Evolutionary conservation across 2,888 invertebrate species (phyloP).

Genomic region (Tenthredo mesomela): DNA sequence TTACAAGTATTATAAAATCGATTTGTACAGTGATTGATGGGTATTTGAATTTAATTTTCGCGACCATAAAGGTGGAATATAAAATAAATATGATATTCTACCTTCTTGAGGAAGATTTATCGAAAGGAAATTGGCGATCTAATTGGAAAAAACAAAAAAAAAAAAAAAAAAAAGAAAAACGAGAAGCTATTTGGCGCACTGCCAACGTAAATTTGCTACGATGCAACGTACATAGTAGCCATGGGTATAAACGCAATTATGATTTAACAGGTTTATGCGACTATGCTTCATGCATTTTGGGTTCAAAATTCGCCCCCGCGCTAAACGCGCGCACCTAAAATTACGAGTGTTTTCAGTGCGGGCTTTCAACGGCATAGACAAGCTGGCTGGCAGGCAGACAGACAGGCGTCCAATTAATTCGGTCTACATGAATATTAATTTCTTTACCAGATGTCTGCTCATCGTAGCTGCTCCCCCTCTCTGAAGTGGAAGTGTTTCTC

Average conservation of each 20-base stretch:
- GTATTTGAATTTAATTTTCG: not conserved
- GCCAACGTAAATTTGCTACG: not conserved
- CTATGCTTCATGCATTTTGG: not conserved
- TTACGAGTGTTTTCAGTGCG: slow-evolving; percentile 38
- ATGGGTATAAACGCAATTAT: not conserved
- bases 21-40: slow-evolving; percentile 14
- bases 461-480: slow-evolving; percentile 9
- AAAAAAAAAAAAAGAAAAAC: not conserved
- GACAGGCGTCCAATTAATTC: slow-evolving; percentile 46
- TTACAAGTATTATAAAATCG: not conserved
- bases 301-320: slow-evolving; percentile 33
- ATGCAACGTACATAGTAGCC: not conserved
- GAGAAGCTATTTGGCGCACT: not conserved
- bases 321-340: not conserved
- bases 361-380: slow-evolving; percentile 16
- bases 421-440: slow-evolving; percentile 38
- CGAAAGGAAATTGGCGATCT: not conserved
- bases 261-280: not conserved
- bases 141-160: not conserved
- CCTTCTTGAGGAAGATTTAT: not conserved
- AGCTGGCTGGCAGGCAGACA: slow-evolving; percentile 29
- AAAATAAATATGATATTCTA: not conserved
- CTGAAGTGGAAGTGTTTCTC: not conserved
- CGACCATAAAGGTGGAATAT: not conserved
- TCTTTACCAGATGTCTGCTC: slow-evolving; percentile 47